Evolutionary conservation across 2,113 vertebrate species (phyloP), one percentile per base, ranked within the genome.

Genomic region (Thamnophis sirtalis): DNA sequence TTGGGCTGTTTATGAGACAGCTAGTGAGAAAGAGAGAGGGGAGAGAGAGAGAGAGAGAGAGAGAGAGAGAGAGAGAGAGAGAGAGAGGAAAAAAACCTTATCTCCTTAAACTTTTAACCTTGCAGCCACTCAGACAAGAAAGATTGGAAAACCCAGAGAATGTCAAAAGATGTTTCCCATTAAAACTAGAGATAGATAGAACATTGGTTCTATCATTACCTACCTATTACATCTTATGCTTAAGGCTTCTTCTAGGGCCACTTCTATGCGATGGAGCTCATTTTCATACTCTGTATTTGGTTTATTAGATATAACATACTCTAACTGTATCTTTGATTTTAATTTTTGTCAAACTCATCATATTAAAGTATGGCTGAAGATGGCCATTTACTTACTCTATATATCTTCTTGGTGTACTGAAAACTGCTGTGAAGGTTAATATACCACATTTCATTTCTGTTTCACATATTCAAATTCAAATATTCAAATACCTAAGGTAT

Each of bases 81-180:
- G 1, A 15, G 26, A 28, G 60, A n/a, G 26, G 13, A 10, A 33
- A 2, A 94, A 96, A 96, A 91, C 49, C 90, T 94, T 93, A 94
- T 93, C 94, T 94, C 0, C 87, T 91, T 95, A 60, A 95, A 92
- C 94, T 96, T 96, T 96, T 95, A 94, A 97, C 95, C 95, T 94
- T 51, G 4, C 88, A 93, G 90, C 89, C 90, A 48, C 90, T 96
- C 91, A 91, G 53, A 94, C 53, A 90, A 17, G 90, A 68, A 48
- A 92, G 26, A 0, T 84, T 33, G 90, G 86, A 48, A 93, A 50
- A 87, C 55, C 90, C 89, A 90, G 56, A 15, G 0, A 1, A 60
- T 0, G 33, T 0, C 0, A 91, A 10, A n/a, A 2, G 28, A 0
- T 24, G n/a, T 22, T 0, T 2, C 1, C 49, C 38, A 43, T 3